phyloP scores from a whole-genome alignment of 2,113 vertebrate genomes.

The Dascyllus trimaculatus region DNA sequence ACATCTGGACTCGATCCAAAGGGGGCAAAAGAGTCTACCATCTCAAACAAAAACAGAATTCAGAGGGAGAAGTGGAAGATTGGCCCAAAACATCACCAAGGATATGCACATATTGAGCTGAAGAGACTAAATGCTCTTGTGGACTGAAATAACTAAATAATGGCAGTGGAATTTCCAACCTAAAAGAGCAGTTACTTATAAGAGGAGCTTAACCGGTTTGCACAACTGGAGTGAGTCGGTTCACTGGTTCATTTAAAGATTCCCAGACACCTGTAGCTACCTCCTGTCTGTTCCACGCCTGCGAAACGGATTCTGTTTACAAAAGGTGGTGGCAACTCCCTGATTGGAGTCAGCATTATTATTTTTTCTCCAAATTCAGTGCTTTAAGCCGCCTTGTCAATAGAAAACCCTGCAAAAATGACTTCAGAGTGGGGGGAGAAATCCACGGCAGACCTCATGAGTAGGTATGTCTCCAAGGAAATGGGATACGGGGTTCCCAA shows the following conservation, averaged over 20 bases:
- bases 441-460: slow-evolving; percentile 87
- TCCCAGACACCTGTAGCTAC: background rate
- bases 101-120: background rate
- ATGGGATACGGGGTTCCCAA: slow-evolving; percentile 85
- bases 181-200: slow-evolving; percentile 2
- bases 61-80: too few relatives aligned
- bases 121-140: background rate
- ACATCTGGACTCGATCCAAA: slow-evolving; percentile 20
- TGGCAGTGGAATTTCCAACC: slow-evolving; percentile 35
- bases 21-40: background rate
- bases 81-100: background rate
- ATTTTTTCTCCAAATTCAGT: background rate
- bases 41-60: background rate
- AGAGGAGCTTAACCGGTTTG: slow-evolving; percentile 30
- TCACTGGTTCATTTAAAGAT: background rate
- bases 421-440: slow-evolving; percentile 78
- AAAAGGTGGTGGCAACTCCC: slow-evolving; percentile 17
- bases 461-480: slow-evolving; percentile 85
- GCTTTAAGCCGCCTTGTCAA: background rate
- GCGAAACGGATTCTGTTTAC: background rate
- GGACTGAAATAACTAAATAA: slow-evolving; percentile 17
- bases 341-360: background rate
- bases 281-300: background rate
- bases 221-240: background rate
- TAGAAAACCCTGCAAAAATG: slow-evolving; percentile 25